phyloP scores from a whole-genome alignment of 2,888 invertebrate genomes.

The Anodontia alba region DNA sequence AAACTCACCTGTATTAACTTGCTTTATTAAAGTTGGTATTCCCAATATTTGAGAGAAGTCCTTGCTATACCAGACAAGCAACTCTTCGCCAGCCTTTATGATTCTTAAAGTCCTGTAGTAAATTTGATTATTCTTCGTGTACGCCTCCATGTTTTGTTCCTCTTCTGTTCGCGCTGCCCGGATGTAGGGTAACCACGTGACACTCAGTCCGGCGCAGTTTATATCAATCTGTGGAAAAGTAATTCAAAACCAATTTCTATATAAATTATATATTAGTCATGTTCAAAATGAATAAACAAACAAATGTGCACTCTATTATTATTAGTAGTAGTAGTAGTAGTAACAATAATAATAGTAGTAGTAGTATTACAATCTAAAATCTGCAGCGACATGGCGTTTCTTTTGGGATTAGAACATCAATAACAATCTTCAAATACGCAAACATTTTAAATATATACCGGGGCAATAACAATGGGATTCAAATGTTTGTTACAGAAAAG shows the following conservation, averaged over 20 bases:
- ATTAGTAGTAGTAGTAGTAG: no score
- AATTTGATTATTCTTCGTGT: slow-evolving; percentile 80
- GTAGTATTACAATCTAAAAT: no score
- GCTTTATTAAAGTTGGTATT: slow-evolving; percentile 30
- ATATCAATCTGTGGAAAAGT: slow-evolving; percentile 48
- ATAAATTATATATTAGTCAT: not conserved
- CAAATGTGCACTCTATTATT: no score
- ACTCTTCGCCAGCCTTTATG: slow-evolving; percentile 80
- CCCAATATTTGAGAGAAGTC: slow-evolving; percentile 72
- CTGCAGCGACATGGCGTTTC: no score
- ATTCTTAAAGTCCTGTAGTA: slow-evolving; percentile 81
- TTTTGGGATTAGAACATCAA: no score
- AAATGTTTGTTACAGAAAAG: no score
- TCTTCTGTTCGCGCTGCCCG: slow-evolving; percentile 81
- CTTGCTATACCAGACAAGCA: slow-evolving; percentile 84
- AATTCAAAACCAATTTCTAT: no score
- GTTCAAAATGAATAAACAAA: no score
- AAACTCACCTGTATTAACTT: slow-evolving; percentile 19
- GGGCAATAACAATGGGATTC: no score
- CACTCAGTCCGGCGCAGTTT: slow-evolving; percentile 33
- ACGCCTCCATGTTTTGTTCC: slow-evolving; percentile 84
- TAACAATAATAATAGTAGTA: no score
- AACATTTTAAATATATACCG: no score
- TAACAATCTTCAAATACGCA: no score
- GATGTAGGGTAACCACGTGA: slow-evolving; percentile 83